A percentile compares a stretch with the other conserved stretches of the same genome.
Conservation (phyloP, 1,140 invertebrate species). For the Drosophila kanapiae region DNA sequence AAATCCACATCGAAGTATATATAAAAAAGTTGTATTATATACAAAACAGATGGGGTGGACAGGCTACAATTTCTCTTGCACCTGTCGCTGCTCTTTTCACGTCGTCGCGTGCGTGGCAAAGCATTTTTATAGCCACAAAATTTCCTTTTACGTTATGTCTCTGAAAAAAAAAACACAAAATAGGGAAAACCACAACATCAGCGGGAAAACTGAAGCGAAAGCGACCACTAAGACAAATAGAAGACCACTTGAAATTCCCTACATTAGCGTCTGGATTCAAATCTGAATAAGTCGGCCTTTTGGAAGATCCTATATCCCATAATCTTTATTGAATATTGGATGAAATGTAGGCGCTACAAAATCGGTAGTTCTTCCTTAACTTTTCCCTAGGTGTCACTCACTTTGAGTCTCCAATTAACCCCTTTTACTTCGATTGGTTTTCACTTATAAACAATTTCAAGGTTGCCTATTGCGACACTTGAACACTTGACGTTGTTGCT, state of each 20-base stretch:
- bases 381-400: not conserved
- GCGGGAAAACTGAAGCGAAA: slow-evolving; percentile 27
- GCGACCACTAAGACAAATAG: slow-evolving; percentile 8
- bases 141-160: slow-evolving; percentile 71
- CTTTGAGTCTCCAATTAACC: slow-evolving; percentile 19
- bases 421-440: slow-evolving; percentile 35
- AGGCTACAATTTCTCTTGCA: slow-evolving; percentile 52
- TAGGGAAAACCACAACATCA: slow-evolving; percentile 23
- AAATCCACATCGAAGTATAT: slow-evolving; percentile 19
- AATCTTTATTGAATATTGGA: not conserved
- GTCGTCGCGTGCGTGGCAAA: slow-evolving; percentile 74
- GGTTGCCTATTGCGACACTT: slow-evolving; percentile 32
- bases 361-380: not conserved
- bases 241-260: not conserved
- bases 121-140: slow-evolving; percentile 78
- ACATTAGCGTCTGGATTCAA: not conserved
- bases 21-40: slow-evolving; percentile 19
- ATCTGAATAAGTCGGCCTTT: not conserved
- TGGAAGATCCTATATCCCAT: not conserved
- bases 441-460: slow-evolving; percentile 35
- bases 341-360: not conserved
- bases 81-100: slow-evolving; percentile 62
- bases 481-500: slow-evolving; percentile 6
- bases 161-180: slow-evolving; percentile 28
- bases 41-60: slow-evolving; percentile 12